A percentile compares a stretch with the other conserved stretches of the same genome.
Evolutionary conservation across 2,797 vertebrate species (phyloP).

Genomic region (Sitta carolinensis): DNA sequence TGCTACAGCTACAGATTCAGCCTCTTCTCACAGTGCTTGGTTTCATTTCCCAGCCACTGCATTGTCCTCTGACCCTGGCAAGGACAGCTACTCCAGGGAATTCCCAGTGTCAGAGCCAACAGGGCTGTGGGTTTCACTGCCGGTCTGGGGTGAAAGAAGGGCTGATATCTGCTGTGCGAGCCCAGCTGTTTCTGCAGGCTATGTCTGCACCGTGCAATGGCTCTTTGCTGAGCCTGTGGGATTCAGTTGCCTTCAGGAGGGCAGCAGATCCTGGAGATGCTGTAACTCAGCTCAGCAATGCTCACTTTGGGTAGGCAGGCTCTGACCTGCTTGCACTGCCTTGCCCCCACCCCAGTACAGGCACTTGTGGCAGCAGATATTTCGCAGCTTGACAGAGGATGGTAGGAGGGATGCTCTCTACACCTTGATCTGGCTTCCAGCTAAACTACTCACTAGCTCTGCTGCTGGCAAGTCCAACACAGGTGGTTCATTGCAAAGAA

Average conservation of each 20-base stretch:
- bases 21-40: background rate
- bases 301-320: background rate
- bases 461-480: background rate
- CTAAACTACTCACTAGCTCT: background rate
- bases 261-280: background rate
- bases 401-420: background rate
- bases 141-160: background rate
- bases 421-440: background rate
- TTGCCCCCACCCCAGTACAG: background rate
- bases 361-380: background rate
- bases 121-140: background rate
- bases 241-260: background rate
- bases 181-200: background rate
- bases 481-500: background rate
- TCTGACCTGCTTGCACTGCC: background rate
- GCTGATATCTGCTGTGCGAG: background rate
- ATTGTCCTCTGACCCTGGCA: background rate
- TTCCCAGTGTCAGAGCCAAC: background rate
- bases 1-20: background rate
- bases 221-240: background rate
- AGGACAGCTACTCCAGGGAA: background rate
- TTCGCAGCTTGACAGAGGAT: background rate
- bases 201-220: background rate
- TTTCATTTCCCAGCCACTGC: slow-evolving; percentile 30
- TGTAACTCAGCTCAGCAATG: background rate